Conservation (phyloP, 1,140 invertebrate genomes). For the Lasaia peninsularis region DNA sequence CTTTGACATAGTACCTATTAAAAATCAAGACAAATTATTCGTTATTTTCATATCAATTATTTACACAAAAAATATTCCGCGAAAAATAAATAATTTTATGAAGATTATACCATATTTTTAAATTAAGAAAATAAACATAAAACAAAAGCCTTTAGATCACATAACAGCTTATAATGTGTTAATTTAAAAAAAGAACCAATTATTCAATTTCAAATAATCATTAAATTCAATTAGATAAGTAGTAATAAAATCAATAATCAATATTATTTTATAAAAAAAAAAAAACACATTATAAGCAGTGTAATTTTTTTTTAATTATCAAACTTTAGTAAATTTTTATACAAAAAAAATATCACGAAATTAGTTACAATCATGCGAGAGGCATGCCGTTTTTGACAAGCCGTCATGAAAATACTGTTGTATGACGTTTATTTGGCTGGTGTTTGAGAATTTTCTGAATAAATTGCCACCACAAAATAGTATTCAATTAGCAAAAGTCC, state of each 20-base stretch:
- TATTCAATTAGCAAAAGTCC: no score
- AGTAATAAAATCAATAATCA: no score
- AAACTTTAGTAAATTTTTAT: not conserved
- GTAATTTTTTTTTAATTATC: not conserved
- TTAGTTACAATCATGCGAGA: slow-evolving; percentile 38
- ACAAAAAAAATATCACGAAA: slow-evolving; percentile 16
- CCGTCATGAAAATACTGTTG: not conserved
- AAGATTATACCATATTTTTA: slow-evolving; percentile 17
- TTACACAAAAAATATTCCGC: no score
- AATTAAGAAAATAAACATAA: slow-evolving; percentile 1
- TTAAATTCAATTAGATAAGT: no score
- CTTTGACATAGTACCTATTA: no score
- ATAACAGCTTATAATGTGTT: not conserved
- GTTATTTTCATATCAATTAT: no score
- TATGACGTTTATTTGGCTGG: not conserved
- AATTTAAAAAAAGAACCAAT: not conserved
- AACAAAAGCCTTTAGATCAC: not conserved
- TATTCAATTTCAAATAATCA: no score
- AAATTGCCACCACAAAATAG: not conserved
- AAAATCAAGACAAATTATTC: no score
- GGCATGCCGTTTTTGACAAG: slow-evolving; percentile 20
- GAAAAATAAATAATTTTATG: no score
- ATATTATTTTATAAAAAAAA: not conserved
- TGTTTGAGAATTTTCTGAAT: not conserved
- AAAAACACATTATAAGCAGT: not conserved